These are phyloP conservation scores for Apostichopus japonicus DNA, from an alignment of 35 echinoderm and acorn worm genomes.

Conservation along the genomic window DNA sequence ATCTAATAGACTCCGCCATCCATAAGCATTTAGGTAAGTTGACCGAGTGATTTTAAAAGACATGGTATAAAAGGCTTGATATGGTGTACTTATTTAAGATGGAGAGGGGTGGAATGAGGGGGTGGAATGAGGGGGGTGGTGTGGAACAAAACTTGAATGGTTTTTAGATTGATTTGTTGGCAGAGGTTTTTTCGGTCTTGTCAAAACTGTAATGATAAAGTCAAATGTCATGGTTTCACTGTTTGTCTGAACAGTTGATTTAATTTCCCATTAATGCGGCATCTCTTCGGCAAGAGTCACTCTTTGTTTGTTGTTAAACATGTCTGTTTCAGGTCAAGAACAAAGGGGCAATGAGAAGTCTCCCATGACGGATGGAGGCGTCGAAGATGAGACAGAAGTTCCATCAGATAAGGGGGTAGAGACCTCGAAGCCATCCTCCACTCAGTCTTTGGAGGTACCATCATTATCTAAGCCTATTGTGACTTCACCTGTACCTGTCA, in stretches of 20 bases:
- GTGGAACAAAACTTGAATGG: too few relatives aligned
- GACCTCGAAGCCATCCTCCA: not conserved
- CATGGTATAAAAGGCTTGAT: too few relatives aligned
- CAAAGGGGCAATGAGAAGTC: not conserved
- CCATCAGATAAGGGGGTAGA: not conserved
- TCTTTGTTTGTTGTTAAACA: not conserved
- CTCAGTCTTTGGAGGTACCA: slow-evolving; percentile 4
- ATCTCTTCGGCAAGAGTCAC: too few relatives aligned
- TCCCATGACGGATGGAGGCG: not conserved
- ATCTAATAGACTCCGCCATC: slow-evolving; percentile 94
- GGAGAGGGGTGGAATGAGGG: too few relatives aligned
- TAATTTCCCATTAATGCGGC: too few relatives aligned
- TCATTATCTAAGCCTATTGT: not conserved
- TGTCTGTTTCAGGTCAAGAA: slow-evolving; percentile 4
- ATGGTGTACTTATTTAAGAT: too few relatives aligned
- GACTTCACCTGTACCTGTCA: not conserved
- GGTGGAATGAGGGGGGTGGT: too few relatives aligned
- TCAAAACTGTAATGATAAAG: too few relatives aligned
- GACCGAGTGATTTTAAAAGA: not conserved
- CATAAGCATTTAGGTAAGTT: slow-evolving; percentile 92
- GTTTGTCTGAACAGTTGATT: too few relatives aligned
- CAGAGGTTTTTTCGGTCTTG: too few relatives aligned
- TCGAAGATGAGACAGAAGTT: not conserved
- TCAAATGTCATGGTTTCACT: too few relatives aligned
- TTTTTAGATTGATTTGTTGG: too few relatives aligned